These are phyloP conservation scores for Periophthalmus magnuspinnatus DNA, from an alignment of 2,797 vertebrate genomes.

Conservation along the genomic window DNA sequence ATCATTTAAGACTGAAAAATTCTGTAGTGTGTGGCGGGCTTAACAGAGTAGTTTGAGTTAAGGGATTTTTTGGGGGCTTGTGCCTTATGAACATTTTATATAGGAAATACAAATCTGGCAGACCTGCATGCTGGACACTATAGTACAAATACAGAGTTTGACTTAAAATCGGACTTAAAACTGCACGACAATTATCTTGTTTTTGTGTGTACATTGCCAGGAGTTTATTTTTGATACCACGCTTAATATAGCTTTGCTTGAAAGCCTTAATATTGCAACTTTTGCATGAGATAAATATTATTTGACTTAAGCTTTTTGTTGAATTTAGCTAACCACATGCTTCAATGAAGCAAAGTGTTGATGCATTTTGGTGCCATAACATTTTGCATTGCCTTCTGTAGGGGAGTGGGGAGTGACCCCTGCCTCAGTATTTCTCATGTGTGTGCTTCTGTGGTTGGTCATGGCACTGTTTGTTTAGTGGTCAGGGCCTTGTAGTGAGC, in stretches of 20 bases:
- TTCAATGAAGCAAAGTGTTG: constrained; percentile 45
- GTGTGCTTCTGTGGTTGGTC: constrained; percentile 26
- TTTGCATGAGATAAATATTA: constrained; percentile 53
- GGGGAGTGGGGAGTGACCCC: constrained; percentile 18
- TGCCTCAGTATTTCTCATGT: constrained; percentile 19
- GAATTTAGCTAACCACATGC: constrained; percentile 35
- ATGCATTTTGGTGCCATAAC: constrained; percentile 50
- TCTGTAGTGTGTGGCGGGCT: too few relatives aligned
- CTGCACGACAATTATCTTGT: constrained; percentile 39
- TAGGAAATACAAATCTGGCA: constrained; percentile 29
- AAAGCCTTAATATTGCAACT: constrained; percentile 53
- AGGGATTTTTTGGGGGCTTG: constrained; percentile 33
- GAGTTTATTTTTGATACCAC: constrained; percentile 50
- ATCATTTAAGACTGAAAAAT: too few relatives aligned
- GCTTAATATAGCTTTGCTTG: constrained; percentile 35
- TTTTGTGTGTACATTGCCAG: constrained; percentile 17
- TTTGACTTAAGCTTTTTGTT: constrained; percentile 36
- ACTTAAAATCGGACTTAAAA: constrained; percentile 7
- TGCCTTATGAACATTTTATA: constrained; percentile 63
- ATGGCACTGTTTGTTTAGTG: constrained; percentile 37
- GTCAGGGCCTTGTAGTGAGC: constrained; percentile 37
- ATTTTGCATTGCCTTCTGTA: constrained; percentile 23
- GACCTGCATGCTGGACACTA: constrained; percentile 37
- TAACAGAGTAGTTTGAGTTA: constrained; percentile 13
- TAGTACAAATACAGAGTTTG: constrained; percentile 9